phyloP scores from a whole-genome alignment of 2,113 vertebrate genomes.

The Campylorhamphus procurvoides region DNA sequence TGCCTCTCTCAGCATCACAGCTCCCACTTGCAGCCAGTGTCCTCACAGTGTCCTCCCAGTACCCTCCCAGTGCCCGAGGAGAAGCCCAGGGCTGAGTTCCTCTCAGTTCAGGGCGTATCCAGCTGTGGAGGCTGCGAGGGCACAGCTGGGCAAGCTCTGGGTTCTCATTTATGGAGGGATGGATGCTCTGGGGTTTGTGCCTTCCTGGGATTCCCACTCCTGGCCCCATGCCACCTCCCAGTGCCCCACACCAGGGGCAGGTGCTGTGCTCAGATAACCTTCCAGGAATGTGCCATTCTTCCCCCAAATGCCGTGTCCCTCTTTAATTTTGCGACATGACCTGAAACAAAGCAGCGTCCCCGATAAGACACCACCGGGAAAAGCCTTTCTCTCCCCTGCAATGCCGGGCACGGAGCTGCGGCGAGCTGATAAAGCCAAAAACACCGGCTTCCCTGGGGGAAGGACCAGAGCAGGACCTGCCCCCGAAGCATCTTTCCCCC shows the following conservation, averaged over 20 bases:
- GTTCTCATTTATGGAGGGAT: not conserved
- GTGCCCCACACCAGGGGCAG: not conserved
- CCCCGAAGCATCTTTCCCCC: not conserved
- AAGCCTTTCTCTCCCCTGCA: conserved; percentile 26
- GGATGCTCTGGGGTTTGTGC: not conserved
- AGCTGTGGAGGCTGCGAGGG: not conserved
- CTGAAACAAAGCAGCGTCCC: conserved; percentile 19
- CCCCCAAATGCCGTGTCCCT: not conserved
- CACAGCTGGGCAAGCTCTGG: not conserved
- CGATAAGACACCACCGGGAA: not conserved
- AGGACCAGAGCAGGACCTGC: not conserved
- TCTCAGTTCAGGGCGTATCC: rapidly evolving
- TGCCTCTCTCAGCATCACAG: not conserved
- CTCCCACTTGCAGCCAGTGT: not conserved
- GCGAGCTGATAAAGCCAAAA: conserved; percentile 35
- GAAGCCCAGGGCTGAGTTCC: not conserved
- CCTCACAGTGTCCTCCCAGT: not conserved
- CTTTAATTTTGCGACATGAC: not conserved
- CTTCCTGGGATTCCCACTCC: not conserved
- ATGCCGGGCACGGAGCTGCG: not conserved
- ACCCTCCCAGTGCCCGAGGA: not conserved
- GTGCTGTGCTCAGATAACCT: conserved; percentile 1
- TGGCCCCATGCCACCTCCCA: not conserved
- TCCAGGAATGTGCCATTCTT: conserved; percentile 25
- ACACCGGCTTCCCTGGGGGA: not conserved